phyloP scores from a whole-genome alignment of 2,888 invertebrate genomes.

The Apoda limacodes region DNA sequence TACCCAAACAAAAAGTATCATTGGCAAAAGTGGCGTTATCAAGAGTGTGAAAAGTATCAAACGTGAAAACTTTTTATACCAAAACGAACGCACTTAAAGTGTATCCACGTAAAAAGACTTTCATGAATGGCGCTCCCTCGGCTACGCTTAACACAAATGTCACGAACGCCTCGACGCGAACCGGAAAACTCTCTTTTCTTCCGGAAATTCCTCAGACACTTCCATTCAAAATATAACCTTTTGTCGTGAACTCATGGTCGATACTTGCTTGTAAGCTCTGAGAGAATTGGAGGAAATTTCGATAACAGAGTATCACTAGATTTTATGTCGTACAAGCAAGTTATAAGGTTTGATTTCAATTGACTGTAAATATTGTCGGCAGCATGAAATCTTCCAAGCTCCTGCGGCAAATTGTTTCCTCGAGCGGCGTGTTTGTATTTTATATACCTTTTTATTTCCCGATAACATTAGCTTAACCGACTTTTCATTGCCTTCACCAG shows the following conservation, averaged over 20 bases:
- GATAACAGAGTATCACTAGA: conserved; percentile 27
- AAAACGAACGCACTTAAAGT: too few species aligned
- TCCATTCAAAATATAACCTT: conserved; percentile 31
- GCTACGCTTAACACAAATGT: conserved; percentile 66
- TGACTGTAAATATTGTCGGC: conserved; percentile 26
- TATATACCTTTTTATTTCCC: conserved; percentile 71
- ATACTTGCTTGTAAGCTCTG: conserved; percentile 19
- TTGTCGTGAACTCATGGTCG: conserved; percentile 26
- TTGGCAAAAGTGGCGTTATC: too few species aligned
- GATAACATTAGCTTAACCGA: conserved; percentile 71
- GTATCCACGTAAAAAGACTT: too few species aligned
- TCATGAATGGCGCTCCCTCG: conserved; percentile 62
- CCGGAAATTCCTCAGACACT: conserved; percentile 45
- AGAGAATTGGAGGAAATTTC: conserved; percentile 65
- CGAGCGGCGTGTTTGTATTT: conserved; percentile 68
- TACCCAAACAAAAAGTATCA: too few species aligned
- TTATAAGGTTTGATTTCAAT: conserved; percentile 23
- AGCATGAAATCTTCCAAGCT: conserved; percentile 66
- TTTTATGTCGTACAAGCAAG: conserved; percentile 29
- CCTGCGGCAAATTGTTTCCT: conserved; percentile 69
- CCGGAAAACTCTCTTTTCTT: conserved; percentile 70
- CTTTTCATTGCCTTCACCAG: conserved; percentile 66
- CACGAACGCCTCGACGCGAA: conserved; percentile 59
- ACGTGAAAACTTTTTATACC: too few species aligned
- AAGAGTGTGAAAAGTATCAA: too few species aligned